Conservation (phyloP, 1,140 invertebrate species). For the Caenorhabditis latens region DNA sequence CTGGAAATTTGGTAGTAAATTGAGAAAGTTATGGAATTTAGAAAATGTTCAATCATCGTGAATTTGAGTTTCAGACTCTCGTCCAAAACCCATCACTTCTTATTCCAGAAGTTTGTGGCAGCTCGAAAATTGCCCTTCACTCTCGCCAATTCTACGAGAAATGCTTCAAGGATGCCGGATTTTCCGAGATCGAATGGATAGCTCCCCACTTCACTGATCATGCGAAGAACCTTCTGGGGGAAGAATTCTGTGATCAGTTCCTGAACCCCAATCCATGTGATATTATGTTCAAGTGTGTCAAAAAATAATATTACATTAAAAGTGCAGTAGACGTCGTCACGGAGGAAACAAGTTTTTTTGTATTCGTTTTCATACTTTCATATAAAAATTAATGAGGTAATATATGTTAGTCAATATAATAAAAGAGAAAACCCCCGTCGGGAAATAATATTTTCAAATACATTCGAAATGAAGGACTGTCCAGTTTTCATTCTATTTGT, state of each 20-base stretch:
- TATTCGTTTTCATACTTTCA: too few species aligned
- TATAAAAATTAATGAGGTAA: too few species aligned
- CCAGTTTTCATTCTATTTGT: too few species aligned
- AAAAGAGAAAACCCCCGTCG: too few species aligned
- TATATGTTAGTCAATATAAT: too few species aligned
- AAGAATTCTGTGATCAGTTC: slow-evolving; percentile 14
- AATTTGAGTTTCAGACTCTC: neutral
- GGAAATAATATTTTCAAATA: too few species aligned
- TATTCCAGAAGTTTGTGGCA: slow-evolving; percentile 36
- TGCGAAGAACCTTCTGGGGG: neutral
- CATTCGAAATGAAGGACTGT: too few species aligned
- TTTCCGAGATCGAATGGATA: slow-evolving; percentile 21
- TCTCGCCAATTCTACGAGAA: slow-evolving; percentile 44
- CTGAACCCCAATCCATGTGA: slow-evolving; percentile 27
- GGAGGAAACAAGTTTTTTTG: too few species aligned
- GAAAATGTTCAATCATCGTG: neutral
- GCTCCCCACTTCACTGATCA: slow-evolving; percentile 24
- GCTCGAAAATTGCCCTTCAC: slow-evolving; percentile 27
- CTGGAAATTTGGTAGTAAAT: too few species aligned
- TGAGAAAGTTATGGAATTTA: too few species aligned
- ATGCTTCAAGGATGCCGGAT: neutral
- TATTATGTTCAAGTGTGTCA: slow-evolving; percentile 34
- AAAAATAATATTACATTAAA: neutral
- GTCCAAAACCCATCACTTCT: neutral
- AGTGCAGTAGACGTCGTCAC: too few species aligned